Evolutionary conservation across 2,797 vertebrate species (phyloP).

Genomic region (Petrocephalus schoutedeni): DNA sequence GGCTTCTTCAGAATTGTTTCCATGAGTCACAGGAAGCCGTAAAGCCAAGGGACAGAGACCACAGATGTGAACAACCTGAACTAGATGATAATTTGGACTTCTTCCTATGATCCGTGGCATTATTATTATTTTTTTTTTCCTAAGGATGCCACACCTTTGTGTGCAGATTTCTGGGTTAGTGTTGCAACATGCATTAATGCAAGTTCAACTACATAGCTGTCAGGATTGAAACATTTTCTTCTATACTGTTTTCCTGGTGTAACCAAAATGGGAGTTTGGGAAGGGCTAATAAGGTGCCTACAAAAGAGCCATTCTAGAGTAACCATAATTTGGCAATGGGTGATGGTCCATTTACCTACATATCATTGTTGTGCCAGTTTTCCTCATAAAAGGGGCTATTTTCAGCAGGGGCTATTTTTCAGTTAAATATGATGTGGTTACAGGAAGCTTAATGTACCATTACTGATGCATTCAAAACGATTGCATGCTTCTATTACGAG

Average conservation of each 20-base stretch:
- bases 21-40: not conserved
- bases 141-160: not conserved
- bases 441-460: not conserved
- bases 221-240: not conserved
- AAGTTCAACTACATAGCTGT: not conserved
- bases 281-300: not conserved
- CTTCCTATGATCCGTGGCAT: not conserved
- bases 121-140: not conserved
- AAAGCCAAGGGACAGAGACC: not conserved
- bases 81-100: not conserved
- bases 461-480: not conserved
- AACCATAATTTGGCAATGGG: not conserved
- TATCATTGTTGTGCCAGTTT: not conserved
- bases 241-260: not conserved
- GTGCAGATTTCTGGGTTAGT: not conserved
- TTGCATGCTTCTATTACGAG: not conserved
- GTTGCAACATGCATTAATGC: not conserved
- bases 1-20: not conserved
- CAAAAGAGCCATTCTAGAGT: not conserved
- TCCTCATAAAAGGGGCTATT: not conserved
- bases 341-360: not conserved
- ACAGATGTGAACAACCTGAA: not conserved
- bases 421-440: not conserved
- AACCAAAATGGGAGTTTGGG: not conserved
- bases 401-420: not conserved